Percentiles rank a stretch among this genome's conserved stretches.
These are phyloP conservation scores for Elephas maximus DNA, from an alignment of 2,113 vertebrate species.

Conservation along the genomic window DNA sequence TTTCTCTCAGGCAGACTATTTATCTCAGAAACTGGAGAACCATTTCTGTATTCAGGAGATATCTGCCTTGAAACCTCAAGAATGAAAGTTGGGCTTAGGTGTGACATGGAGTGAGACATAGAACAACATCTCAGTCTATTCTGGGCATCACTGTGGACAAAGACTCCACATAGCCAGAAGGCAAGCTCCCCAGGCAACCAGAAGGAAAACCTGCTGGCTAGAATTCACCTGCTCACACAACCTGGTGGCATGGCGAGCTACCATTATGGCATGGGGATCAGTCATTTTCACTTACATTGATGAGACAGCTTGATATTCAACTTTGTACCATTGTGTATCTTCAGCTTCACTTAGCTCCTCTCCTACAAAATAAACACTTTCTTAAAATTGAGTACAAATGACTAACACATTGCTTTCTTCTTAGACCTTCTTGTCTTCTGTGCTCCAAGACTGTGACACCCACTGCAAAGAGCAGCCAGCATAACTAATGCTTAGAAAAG, in stretches of 20 bases:
- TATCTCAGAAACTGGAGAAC: neutral
- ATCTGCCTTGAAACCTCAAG: neutral
- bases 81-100: neutral
- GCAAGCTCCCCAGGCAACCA: neutral
- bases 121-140: neutral
- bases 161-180: neutral
- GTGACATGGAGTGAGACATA: fast-evolving
- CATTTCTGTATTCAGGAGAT: too few species aligned
- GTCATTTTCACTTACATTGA: neutral
- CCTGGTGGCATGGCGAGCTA: fast-evolving
- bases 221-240: neutral
- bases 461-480: neutral
- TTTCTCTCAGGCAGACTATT: neutral
- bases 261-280: neutral
- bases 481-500: neutral
- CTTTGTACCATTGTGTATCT: neutral
- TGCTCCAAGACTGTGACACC: neutral
- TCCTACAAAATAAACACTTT: neutral
- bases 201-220: neutral
- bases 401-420: neutral
- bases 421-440: neutral
- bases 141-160: too few species aligned
- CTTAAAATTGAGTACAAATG: neutral
- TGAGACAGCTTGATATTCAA: neutral
- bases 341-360: neutral